Evolutionary conservation across 2,888 invertebrate species (phyloP).

Genomic region (Autographa gamma): DNA sequence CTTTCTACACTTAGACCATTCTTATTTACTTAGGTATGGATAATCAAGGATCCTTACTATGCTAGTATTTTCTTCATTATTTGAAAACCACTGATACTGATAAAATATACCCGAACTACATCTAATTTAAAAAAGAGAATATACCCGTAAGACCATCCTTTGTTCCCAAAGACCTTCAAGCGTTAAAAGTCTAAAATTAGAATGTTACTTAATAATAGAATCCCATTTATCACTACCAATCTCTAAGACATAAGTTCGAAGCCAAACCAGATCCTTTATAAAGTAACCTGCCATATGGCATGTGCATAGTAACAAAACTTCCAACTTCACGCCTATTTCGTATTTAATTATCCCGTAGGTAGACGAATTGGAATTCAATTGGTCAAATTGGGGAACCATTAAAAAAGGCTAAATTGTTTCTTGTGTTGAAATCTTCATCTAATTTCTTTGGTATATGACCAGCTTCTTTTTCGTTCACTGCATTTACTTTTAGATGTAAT

Average conservation of each 20-base stretch:
- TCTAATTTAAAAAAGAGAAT: background rate
- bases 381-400: background rate
- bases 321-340: slow-evolving; percentile 3
- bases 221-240: background rate
- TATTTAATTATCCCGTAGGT: slow-evolving; percentile 1
- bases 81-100: too few species aligned
- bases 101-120: too few species aligned
- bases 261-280: background rate
- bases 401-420: slow-evolving; percentile 3
- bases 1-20: too few species aligned
- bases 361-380: background rate
- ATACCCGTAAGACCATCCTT: background rate
- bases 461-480: background rate
- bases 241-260: background rate
- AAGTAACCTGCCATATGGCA: background rate
- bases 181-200: background rate
- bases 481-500: background rate
- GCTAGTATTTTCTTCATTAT: too few species aligned
- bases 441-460: background rate
- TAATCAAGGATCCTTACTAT: too few species aligned
- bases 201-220: too few species aligned
- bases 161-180: background rate
- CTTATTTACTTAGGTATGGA: too few species aligned
- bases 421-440: background rate
- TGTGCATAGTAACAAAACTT: background rate